These are phyloP conservation scores for Stenolophus ochropezus DNA, from an alignment of 2,888 invertebrate genomes.

Conservation along the genomic window DNA sequence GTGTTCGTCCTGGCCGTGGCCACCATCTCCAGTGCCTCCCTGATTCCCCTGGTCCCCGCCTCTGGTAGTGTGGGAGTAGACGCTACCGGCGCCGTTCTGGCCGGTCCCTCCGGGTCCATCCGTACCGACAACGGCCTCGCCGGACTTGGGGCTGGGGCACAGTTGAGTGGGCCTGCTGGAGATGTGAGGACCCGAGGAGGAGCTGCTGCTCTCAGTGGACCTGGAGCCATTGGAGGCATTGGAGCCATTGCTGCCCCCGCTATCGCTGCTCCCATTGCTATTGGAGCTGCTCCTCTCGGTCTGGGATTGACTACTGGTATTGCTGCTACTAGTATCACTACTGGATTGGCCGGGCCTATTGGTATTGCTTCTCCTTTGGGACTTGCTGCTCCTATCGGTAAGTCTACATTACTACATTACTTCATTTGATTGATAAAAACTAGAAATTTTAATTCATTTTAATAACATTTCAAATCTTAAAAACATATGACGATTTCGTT, in stretches of 20 bases:
- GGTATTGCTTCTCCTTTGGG: not conserved
- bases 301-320: not conserved
- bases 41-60: not conserved
- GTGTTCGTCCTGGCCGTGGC: not conserved
- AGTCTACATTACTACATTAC: no score
- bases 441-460: no score
- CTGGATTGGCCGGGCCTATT: not conserved
- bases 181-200: not conserved
- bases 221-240: not conserved
- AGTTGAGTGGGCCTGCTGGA: not conserved
- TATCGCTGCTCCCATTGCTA: not conserved
- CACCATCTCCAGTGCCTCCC: not conserved
- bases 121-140: not conserved
- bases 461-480: no score
- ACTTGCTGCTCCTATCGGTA: not conserved
- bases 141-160: not conserved
- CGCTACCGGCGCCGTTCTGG: not conserved
- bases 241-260: not conserved
- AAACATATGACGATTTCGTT: no score
- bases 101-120: not conserved
- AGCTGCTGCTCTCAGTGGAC: not conserved
- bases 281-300: not conserved
- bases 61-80: not conserved
- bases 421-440: no score
- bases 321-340: not conserved